Evolutionary conservation across 2,113 vertebrate genomes (phyloP).

Genomic region (Larimichthys crocea): DNA sequence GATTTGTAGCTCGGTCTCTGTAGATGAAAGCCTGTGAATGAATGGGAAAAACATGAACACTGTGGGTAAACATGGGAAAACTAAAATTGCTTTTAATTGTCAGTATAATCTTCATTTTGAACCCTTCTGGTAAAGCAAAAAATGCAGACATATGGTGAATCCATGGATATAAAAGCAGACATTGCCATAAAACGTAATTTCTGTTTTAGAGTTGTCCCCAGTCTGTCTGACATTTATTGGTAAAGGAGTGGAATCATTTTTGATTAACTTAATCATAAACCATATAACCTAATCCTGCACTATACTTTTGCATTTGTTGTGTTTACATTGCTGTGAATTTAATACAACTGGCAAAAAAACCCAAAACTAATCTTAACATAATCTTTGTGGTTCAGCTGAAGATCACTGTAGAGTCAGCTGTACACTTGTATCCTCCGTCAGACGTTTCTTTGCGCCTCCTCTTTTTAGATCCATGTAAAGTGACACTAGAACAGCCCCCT

Average conservation of each 20-base stretch:
- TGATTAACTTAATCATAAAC: constrained; percentile 61
- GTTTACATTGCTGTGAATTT: not conserved
- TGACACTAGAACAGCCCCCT: not conserved
- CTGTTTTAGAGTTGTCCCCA: constrained; percentile 36
- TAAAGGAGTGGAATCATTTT: constrained; percentile 60
- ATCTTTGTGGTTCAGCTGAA: not conserved
- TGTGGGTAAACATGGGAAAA: not conserved
- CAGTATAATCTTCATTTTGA: constrained; percentile 18
- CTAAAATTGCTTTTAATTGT: not conserved
- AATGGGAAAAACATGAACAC: constrained; percentile 30
- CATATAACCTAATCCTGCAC: constrained; percentile 44
- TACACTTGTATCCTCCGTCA: not conserved
- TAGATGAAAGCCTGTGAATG: constrained; percentile 15
- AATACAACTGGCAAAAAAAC: not conserved
- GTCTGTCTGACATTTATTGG: constrained; percentile 68
- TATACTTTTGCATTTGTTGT: constrained; percentile 13
- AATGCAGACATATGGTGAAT: constrained; percentile 28
- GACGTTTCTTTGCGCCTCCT: not conserved
- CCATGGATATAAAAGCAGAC: constrained; percentile 52
- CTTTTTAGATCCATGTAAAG: not conserved
- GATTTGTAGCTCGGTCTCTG: constrained; percentile 25
- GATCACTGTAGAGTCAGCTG: not conserved
- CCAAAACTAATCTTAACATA: constrained; percentile 3
- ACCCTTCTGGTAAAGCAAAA: constrained; percentile 31
- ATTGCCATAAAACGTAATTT: constrained; percentile 48